phyloP scores from a whole-genome alignment of 23 tunicate genomes.

The Ciona savignyi region DNA sequence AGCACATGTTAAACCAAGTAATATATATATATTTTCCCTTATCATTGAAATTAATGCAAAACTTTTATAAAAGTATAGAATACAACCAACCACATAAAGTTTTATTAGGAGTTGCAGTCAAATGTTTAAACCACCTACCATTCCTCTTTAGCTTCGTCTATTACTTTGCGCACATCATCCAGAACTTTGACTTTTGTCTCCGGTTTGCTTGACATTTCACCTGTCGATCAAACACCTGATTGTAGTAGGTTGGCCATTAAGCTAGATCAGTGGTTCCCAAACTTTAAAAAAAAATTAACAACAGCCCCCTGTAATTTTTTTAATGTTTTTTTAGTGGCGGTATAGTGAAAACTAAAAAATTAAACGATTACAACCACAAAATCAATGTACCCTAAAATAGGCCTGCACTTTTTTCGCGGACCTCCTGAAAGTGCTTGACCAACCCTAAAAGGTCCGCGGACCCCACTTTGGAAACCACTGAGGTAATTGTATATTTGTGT shows the following conservation, averaged over 20 bases:
- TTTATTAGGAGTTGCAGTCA: neutral
- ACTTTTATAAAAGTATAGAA: neutral
- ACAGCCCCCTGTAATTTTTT: too few relatives aligned
- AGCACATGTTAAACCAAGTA: too few relatives aligned
- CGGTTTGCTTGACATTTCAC: conserved; percentile 26
- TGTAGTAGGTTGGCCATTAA: neutral
- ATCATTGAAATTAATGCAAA: neutral
- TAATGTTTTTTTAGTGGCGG: too few relatives aligned
- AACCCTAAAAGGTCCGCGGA: too few relatives aligned
- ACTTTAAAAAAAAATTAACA: too few relatives aligned
- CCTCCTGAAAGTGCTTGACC: too few relatives aligned
- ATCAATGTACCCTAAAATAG: too few relatives aligned
- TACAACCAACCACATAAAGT: neutral
- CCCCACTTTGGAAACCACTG: too few relatives aligned
- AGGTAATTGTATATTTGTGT: too few relatives aligned
- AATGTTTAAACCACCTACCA: conserved; percentile 21
- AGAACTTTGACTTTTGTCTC: conserved; percentile 49
- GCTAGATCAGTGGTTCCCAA: neutral
- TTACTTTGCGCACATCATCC: conserved; percentile 16
- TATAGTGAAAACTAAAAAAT: too few relatives aligned
- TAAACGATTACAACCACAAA: too few relatives aligned
- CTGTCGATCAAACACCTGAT: neutral
- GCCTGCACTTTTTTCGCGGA: too few relatives aligned
- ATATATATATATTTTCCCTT: neutral
- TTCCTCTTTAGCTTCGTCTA: conserved; percentile 33